phyloP scores from a whole-genome alignment of 1,140 invertebrate genomes.

The Meloidogyne chitwoodi region DNA sequence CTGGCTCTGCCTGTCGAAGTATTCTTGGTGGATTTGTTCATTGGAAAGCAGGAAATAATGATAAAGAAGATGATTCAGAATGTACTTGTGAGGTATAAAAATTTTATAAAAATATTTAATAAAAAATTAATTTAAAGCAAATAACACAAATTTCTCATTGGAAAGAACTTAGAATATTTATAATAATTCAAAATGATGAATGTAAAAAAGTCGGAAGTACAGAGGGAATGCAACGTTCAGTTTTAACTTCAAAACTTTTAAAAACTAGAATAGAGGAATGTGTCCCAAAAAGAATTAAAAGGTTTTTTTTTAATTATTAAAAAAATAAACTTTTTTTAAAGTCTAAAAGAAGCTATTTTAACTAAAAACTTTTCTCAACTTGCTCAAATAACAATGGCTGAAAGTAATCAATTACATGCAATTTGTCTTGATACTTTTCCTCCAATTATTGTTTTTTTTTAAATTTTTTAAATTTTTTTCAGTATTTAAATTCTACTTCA shows the following conservation, averaged over 20 bases:
- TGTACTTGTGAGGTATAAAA: conserved; percentile 30
- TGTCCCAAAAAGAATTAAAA: conserved; percentile 70
- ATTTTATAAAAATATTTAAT: neutral
- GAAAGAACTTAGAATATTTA: conserved; percentile 81
- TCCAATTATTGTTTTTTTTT: conserved; percentile 63
- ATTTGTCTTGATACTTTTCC: conserved; percentile 89
- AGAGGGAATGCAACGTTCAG: conserved; percentile 79
- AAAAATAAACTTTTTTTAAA: conserved; percentile 10
- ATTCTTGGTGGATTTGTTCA: conserved; percentile 85
- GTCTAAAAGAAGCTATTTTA: conserved; percentile 69
- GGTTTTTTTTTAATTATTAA: conserved; percentile 63
- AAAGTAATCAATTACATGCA: conserved; percentile 96
- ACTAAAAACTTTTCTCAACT: conserved; percentile 78
- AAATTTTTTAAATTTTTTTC: conserved; percentile 23
- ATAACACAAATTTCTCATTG: conserved; percentile 75
- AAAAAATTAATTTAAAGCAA: conserved; percentile 10
- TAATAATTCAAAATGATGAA: conserved; percentile 80
- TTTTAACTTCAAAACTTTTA: conserved; percentile 78
- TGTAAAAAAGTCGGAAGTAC: conserved; percentile 84
- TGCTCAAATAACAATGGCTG: conserved; percentile 89
- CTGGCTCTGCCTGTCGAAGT: conserved; percentile 92
- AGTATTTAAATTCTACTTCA: conserved; percentile 53
- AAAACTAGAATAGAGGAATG: conserved; percentile 70
- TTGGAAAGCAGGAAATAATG: conserved; percentile 75
- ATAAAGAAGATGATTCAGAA: conserved; percentile 74